Evolutionary conservation across 2,797 vertebrate genomes (phyloP).

Genomic region (Columba guinea): DNA sequence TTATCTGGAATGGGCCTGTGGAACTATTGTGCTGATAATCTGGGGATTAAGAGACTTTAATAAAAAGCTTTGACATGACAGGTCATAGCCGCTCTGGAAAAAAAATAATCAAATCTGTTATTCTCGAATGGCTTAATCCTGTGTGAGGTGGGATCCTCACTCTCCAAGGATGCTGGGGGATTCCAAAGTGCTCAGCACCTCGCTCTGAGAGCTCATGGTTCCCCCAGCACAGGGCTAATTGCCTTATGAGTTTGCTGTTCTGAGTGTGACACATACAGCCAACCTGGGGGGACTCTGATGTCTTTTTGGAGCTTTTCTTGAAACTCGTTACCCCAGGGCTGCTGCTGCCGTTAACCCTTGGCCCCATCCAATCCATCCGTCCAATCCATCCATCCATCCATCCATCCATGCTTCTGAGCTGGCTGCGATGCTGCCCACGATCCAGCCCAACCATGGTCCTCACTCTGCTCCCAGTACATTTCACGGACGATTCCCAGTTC

Average conservation of each 20-base stretch:
- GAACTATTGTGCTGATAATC: constrained; percentile 64
- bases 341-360: not conserved
- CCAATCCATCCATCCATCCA: not conserved
- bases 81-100: constrained; percentile 15
- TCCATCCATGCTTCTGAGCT: not conserved
- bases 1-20: constrained; percentile 54
- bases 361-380: not conserved
- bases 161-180: not conserved
- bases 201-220: not conserved
- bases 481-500: not conserved
- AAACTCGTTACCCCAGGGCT: not conserved
- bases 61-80: constrained; percentile 64
- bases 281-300: not conserved
- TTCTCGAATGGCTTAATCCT: constrained; percentile 37
- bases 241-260: not conserved
- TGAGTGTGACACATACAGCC: not conserved
- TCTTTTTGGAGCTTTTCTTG: not conserved
- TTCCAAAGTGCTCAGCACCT: not conserved
- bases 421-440: not conserved
- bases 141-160: not conserved
- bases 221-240: not conserved
- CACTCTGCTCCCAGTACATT: not conserved
- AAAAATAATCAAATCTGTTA: constrained; percentile 13
- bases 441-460: not conserved
- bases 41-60: constrained; percentile 69